These are phyloP conservation scores for Tetanocera ferruginea DNA, from an alignment of 2,888 invertebrate species.

Conservation along the genomic window DNA sequence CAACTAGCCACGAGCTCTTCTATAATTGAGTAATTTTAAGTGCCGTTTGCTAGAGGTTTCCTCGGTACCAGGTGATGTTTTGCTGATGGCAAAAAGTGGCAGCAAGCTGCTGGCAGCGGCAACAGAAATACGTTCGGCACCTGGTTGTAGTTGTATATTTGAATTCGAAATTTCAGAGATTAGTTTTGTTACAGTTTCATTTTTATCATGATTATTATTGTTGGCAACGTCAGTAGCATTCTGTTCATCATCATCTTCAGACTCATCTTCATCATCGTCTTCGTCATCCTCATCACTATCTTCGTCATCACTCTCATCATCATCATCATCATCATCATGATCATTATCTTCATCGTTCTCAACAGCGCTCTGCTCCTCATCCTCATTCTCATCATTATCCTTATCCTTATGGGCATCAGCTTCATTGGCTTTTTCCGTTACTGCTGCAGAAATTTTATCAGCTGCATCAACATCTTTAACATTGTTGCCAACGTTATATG, in stretches of 20 bases:
- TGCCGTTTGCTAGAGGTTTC: too few relatives aligned
- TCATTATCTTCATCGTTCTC: constrained; percentile 34
- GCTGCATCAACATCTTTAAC: not conserved
- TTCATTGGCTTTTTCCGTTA: not conserved
- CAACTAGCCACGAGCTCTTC: too few relatives aligned
- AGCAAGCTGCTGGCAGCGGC: not conserved
- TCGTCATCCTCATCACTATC: constrained; percentile 42
- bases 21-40: too few relatives aligned
- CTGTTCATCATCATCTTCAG: not conserved
- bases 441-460: constrained; percentile 19
- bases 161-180: not conserved
- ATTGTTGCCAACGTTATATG: not conserved
- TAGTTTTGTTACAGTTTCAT: not conserved
- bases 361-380: constrained; percentile 39
- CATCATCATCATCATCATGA: constrained; percentile 45
- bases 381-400: constrained; percentile 11
- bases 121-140: not conserved
- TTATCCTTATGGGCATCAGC: constrained; percentile 5
- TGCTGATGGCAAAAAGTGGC: too few relatives aligned
- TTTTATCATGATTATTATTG: not conserved
- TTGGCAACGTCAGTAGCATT: not conserved
- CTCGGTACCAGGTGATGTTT: too few relatives aligned
- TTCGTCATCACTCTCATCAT: constrained; percentile 51
- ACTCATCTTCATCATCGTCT: constrained; percentile 39
- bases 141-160: too few relatives aligned